These are phyloP conservation scores for Chaenocephalus aceratus DNA, from an alignment of 2,113 vertebrate species.

Conservation along the genomic window DNA sequence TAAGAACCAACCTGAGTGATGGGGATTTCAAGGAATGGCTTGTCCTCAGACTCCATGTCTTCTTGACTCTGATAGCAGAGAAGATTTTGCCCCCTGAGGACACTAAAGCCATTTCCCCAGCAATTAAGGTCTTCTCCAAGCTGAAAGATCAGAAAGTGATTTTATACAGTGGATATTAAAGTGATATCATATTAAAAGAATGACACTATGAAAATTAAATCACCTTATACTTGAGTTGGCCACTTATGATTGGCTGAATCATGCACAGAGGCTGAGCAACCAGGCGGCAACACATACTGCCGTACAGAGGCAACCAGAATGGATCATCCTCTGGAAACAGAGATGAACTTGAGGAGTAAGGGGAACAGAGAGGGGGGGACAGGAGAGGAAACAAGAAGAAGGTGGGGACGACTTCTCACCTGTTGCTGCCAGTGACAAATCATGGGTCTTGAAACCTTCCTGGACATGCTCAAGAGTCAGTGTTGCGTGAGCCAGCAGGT, in stretches of 20 bases:
- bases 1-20: conserved; percentile 85
- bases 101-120: conserved; percentile 76
- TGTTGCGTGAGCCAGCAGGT: conserved; percentile 87
- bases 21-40: conserved; percentile 81
- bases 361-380: background rate
- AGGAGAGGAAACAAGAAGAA: background rate
- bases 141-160: conserved; percentile 55
- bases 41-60: conserved; percentile 68
- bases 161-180: conserved; percentile 15
- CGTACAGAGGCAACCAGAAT: conserved; percentile 91
- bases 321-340: conserved; percentile 85
- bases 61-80: conserved; percentile 80
- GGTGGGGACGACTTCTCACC: conserved; percentile 74
- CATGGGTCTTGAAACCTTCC: conserved; percentile 90
- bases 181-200: background rate
- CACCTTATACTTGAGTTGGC: conserved; percentile 75
- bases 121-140: conserved; percentile 74
- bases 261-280: conserved; percentile 90
- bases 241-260: conserved; percentile 80
- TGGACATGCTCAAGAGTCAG: conserved; percentile 85
- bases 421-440: conserved; percentile 82
- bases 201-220: background rate
- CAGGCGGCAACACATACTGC: conserved; percentile 89
- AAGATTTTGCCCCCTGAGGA: conserved; percentile 85
- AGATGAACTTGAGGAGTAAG: background rate